These are phyloP conservation scores for Phylloscopus collybita DNA, from an alignment of 2,797 vertebrate species.

Conservation along the genomic window DNA sequence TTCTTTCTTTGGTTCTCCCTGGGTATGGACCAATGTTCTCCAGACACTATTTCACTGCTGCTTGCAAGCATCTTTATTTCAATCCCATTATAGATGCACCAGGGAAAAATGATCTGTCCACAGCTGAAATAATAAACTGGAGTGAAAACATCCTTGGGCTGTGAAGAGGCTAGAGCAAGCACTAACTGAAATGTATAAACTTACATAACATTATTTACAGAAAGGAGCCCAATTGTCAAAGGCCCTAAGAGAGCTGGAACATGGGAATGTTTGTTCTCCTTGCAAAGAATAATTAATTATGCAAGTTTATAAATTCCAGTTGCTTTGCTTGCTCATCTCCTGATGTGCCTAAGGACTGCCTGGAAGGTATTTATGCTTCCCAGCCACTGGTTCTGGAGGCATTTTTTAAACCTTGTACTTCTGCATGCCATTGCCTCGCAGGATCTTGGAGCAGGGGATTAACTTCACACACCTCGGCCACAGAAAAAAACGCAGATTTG, in stretches of 20 bases:
- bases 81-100: slow-evolving; percentile 4
- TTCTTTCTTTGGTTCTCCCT: background rate
- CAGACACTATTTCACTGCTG: background rate
- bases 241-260: slow-evolving; percentile 18
- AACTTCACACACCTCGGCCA: background rate
- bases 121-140: slow-evolving; percentile 44
- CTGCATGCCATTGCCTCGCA: background rate
- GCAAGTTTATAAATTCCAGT: slow-evolving; percentile 55
- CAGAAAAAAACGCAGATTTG: background rate
- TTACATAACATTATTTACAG: slow-evolving; percentile 55
- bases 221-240: slow-evolving; percentile 35
- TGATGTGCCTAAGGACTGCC: background rate
- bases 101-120: slow-evolving; percentile 7
- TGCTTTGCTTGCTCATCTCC: slow-evolving; percentile 19
- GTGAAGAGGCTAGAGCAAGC: slow-evolving; percentile 10
- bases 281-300: slow-evolving; percentile 30
- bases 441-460: background rate
- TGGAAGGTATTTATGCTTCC: slow-evolving; percentile 43
- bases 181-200: slow-evolving; percentile 49
- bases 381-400: background rate
- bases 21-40: background rate
- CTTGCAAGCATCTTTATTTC: slow-evolving; percentile 38
- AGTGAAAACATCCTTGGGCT: slow-evolving; percentile 54
- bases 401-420: background rate
- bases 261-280: slow-evolving; percentile 42